These are phyloP conservation scores for Hipparchia sbordonii DNA, from an alignment of 2,888 invertebrate species.

Conservation along the genomic window DNA sequence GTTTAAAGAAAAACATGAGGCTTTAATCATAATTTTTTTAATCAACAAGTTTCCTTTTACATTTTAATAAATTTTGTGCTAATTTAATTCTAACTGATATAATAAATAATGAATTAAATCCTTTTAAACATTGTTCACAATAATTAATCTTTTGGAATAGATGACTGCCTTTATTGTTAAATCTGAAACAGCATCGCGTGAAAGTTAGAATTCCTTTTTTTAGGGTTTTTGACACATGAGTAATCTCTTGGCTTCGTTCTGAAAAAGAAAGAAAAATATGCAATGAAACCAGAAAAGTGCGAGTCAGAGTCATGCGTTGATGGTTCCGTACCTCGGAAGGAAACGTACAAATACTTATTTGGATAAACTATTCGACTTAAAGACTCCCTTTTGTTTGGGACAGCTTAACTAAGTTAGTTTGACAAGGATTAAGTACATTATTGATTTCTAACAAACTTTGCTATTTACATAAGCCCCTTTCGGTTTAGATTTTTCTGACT, in stretches of 20 bases:
- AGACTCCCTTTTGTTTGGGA: too few species aligned
- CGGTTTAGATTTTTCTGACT: too few species aligned
- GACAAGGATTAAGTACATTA: too few species aligned
- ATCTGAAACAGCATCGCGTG: not conserved
- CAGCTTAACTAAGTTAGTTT: too few species aligned
- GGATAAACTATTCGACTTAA: too few species aligned
- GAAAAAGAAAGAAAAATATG: constrained; percentile 46
- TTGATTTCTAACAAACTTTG: too few species aligned
- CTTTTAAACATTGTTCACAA: too few species aligned
- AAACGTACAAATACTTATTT: too few species aligned
- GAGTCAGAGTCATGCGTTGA: too few species aligned
- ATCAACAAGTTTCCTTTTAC: not conserved
- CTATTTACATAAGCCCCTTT: too few species aligned
- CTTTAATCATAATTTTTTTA: not conserved
- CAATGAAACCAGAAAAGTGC: too few species aligned
- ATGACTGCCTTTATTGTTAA: not conserved
- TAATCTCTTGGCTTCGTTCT: constrained; percentile 76
- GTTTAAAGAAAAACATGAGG: not conserved
- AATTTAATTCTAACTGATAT: not conserved
- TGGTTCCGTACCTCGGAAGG: too few species aligned
- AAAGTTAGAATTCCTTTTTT: constrained; percentile 36
- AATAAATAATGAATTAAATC: not conserved
- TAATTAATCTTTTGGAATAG: not conserved
- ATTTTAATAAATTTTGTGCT: not conserved
- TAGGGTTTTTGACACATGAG: constrained; percentile 71